Evolutionary conservation across 2,797 vertebrate genomes (phyloP).

Genomic region (Anguilla marmorata): DNA sequence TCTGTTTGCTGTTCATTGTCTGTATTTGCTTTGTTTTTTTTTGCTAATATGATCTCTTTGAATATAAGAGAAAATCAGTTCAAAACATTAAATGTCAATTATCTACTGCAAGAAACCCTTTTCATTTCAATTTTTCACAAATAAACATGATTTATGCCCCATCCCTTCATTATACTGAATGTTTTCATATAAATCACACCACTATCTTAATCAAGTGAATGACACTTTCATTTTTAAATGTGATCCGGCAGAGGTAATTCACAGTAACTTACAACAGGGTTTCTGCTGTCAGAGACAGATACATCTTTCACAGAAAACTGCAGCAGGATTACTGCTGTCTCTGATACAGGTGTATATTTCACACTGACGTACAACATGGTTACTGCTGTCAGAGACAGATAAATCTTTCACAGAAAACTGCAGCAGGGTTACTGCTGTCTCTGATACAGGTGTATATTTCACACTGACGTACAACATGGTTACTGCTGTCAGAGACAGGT

Average conservation of each 20-base stretch:
- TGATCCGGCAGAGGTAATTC: neutral
- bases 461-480: neutral
- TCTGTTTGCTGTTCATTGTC: no score
- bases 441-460: constrained; percentile 58
- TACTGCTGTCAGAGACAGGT: neutral
- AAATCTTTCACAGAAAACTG: constrained; percentile 49
- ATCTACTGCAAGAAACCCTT: no score
- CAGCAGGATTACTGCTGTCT: constrained; percentile 69
- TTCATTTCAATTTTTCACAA: no score
- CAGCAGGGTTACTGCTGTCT: constrained; percentile 69
- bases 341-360: constrained; percentile 58
- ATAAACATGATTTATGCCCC: no score
- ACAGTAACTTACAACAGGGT: neutral
- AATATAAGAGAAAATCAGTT: no score
- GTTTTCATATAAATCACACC: no score
- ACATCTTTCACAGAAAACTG: constrained; percentile 49
- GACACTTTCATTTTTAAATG: neutral
- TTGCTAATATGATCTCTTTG: no score
- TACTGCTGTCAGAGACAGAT: neutral
- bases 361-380: neutral
- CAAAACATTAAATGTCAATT: no score
- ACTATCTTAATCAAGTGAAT: no score
- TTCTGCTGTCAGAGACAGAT: neutral
- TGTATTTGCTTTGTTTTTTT: no score
- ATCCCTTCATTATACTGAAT: no score